Evolutionary conservation across 2,888 invertebrate genomes (phyloP).

Genomic region (Catocala nupta): DNA sequence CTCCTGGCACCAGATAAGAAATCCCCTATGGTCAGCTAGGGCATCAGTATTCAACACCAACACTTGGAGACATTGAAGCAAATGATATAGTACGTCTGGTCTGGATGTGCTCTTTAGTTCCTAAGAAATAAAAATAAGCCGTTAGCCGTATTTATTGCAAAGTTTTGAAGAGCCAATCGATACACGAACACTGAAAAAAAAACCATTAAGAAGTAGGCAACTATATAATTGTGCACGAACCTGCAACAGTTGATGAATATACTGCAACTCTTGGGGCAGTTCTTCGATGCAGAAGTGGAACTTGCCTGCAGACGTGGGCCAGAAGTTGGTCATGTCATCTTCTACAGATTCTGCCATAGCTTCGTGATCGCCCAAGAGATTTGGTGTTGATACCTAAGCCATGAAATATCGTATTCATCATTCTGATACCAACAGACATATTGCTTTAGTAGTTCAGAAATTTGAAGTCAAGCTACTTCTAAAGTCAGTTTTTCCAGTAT

Average conservation of each 20-base stretch:
- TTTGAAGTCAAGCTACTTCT: no score
- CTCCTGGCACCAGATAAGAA: slow-evolving; percentile 98
- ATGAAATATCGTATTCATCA: neutral
- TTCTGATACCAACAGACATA: neutral
- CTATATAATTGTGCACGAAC: slow-evolving; percentile 67
- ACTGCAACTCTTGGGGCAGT: slow-evolving; percentile 96
- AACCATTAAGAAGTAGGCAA: no score
- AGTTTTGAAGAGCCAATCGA: no score
- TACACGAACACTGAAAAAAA: no score
- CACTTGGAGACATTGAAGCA: slow-evolving; percentile 96
- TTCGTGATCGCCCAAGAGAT: slow-evolving; percentile 92
- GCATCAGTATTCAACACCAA: slow-evolving; percentile 97
- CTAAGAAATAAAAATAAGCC: slow-evolving; percentile 69
- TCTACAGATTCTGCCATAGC: slow-evolving; percentile 90
- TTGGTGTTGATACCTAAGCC: slow-evolving; percentile 90
- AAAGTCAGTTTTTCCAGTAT: no score
- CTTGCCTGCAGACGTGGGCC: slow-evolving; percentile 97
- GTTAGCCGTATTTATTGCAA: no score
- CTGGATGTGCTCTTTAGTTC: slow-evolving; percentile 94
- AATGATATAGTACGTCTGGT: slow-evolving; percentile 97
- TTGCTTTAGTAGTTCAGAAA: neutral
- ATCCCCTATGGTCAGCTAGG: slow-evolving; percentile 95
- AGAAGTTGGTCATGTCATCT: slow-evolving; percentile 94
- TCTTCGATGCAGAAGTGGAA: slow-evolving; percentile 96
- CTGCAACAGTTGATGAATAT: slow-evolving; percentile 96